phyloP scores from a whole-genome alignment of 2,888 invertebrate genomes.

The Julus scanicus region DNA sequence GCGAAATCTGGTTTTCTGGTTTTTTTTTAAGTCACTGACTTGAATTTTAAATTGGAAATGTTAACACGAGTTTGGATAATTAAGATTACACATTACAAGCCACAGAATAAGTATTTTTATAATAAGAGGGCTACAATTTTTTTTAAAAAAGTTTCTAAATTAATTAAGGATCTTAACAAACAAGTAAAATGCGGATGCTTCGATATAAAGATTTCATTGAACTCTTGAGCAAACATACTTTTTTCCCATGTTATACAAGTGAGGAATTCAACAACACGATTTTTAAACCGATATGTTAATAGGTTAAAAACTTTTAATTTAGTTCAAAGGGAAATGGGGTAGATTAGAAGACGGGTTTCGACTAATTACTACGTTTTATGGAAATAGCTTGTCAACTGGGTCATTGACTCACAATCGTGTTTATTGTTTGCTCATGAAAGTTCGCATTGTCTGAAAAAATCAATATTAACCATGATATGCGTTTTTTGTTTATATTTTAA shows the following conservation, averaged over 20 bases:
- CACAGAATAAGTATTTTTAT: too few species aligned
- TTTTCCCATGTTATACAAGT: not conserved
- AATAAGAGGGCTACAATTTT: too few species aligned
- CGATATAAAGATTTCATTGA: slow-evolving; percentile 8
- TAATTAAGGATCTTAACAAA: too few species aligned
- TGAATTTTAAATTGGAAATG: too few species aligned
- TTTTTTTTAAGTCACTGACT: too few species aligned
- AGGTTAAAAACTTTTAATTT: not conserved
- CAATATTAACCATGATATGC: not conserved
- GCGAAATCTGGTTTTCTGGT: too few species aligned
- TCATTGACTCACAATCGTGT: not conserved
- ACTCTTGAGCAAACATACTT: not conserved
- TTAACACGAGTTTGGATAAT: too few species aligned
- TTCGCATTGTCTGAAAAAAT: not conserved
- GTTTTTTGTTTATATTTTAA: not conserved
- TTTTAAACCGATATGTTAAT: not conserved
- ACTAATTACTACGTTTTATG: not conserved
- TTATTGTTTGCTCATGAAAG: not conserved
- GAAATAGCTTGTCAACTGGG: not conserved
- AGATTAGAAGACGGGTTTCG: not conserved
- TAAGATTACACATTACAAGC: too few species aligned
- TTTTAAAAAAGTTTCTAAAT: too few species aligned
- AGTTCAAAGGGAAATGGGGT: not conserved
- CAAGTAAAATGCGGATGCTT: too few species aligned
- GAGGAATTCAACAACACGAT: not conserved